Evolutionary conservation across 2,113 vertebrate genomes (phyloP), one percentile per base, ranked within the genome.

Genomic region (Pavo muticus): DNA sequence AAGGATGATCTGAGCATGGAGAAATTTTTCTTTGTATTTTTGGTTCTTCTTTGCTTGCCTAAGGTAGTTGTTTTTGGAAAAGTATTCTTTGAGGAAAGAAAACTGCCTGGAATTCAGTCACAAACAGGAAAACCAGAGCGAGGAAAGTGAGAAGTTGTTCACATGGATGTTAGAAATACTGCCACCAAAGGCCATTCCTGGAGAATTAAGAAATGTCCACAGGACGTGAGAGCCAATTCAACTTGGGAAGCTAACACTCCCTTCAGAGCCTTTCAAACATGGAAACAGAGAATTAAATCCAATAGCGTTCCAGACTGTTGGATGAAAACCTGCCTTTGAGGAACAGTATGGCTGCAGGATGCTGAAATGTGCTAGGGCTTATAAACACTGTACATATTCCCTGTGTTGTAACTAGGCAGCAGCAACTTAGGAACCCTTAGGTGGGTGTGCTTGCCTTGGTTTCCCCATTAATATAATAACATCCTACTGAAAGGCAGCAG

Each of bases 291-390:
- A 35, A 52, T 67, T 25, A 72, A 89, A 86, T 24, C 7, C 23
- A n/a, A 16, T 27, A 69, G 19, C 11, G 24, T 14, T 70, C 37
- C 40, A 35, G 59, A 25, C 8, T 2, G 8, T 5, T 75, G 44
- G n/a, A 14, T 70, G 56, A 80, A 65, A 88, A n/a, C 15, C 25
- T 37, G 17, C 37, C 56, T 48, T 65, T 27, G 37, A 70, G 68
- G 42, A 84, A 11, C 0, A 1, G 6, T 11, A 10, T 6, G 50
- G 37, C 29, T 25, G n/a, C 0, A 1, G 56, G 48, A 79, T 64
- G 56, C 24, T 64, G 48, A n/a, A 5, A 14, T 20, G 24, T 57
- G 67, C 39, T 42, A 57, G 61, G 52, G 16, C 13, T 68, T 18
- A 18, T 39, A 56, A 73, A 19, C 6, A 24, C 13, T 32, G 12